A percentile compares a stretch with the other conserved stretches of the same genome.
Evolutionary conservation across 2,797 vertebrate genomes (phyloP).

Genomic region (Labroides dimidiatus): DNA sequence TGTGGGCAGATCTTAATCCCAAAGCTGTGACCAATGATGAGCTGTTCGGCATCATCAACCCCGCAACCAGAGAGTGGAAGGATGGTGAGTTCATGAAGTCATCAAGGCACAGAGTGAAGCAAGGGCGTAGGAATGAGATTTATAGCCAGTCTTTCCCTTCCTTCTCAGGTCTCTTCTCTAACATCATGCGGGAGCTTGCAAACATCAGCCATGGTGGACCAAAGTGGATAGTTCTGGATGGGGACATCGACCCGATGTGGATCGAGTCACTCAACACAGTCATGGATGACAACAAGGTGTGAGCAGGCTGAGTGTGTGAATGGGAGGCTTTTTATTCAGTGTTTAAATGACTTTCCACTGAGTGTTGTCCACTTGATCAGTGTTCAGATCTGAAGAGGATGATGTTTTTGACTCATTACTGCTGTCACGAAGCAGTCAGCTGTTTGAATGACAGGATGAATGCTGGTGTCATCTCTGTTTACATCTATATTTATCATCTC

Average conservation of each 20-base stretch:
- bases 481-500: no score
- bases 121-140: no score
- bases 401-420: conserved; percentile 30
- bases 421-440: conserved; percentile 1
- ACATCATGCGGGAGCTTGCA: conserved; percentile 93
- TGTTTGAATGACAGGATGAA: neutral
- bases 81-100: conserved; percentile 64
- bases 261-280: conserved; percentile 99
- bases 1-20: conserved; percentile 96
- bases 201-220: conserved; percentile 90
- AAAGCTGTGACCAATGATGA: conserved; percentile 97
- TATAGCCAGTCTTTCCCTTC: no score
- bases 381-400: conserved; percentile 14
- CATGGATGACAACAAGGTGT: conserved; percentile 99
- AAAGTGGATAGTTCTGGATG: conserved; percentile 97
- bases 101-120: conserved; percentile 6
- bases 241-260: conserved; percentile 99
- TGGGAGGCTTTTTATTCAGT: conserved; percentile 21
- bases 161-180: conserved; percentile 91
- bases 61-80: conserved; percentile 91
- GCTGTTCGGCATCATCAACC: conserved; percentile 96
- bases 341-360: neutral
- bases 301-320: conserved; percentile 10
- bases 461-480: no score
- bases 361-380: conserved; percentile 22